Evolutionary conservation across 2,113 vertebrate species (phyloP).

Genomic region (Polypterus senegalus): DNA sequence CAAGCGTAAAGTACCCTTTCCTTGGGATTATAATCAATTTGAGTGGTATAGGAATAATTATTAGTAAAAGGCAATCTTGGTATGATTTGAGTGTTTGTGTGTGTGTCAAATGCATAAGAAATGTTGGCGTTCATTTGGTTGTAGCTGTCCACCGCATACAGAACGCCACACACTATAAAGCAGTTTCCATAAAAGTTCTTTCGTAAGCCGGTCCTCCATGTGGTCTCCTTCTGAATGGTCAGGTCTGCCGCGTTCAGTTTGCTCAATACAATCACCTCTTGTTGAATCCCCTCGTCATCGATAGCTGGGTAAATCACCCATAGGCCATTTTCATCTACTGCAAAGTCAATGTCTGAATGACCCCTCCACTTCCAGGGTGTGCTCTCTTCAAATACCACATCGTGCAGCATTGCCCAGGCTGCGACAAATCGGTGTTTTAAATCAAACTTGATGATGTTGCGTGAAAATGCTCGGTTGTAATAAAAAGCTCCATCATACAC

Average conservation of each 20-base stretch:
- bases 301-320: slow-evolving; percentile 90
- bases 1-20: slow-evolving; percentile 84
- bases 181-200: slow-evolving; percentile 81
- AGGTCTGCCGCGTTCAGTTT: slow-evolving; percentile 75
- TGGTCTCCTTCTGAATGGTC: slow-evolving; percentile 81
- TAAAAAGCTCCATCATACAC: slow-evolving; percentile 83
- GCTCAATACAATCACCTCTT: slow-evolving; percentile 85
- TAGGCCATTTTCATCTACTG: slow-evolving; percentile 83
- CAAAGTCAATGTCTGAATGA: slow-evolving; percentile 78
- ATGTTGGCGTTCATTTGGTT: slow-evolving; percentile 73
- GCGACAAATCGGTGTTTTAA: slow-evolving; percentile 72
- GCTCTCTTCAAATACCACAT: slow-evolving; percentile 70
- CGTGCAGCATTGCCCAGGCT: slow-evolving; percentile 85
- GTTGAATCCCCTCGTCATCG: slow-evolving; percentile 76
- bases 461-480: slow-evolving; percentile 89
- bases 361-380: slow-evolving; percentile 77
- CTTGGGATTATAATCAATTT: slow-evolving; percentile 94
- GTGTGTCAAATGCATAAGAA: slow-evolving; percentile 90
- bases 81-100: slow-evolving; percentile 91
- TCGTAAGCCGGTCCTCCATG: slow-evolving; percentile 82
- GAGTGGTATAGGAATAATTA: slow-evolving; percentile 80
- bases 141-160: slow-evolving; percentile 88
- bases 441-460: slow-evolving; percentile 91
- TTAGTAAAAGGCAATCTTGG: slow-evolving; percentile 87
- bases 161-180: slow-evolving; percentile 86